Base-by-base conservation (phyloP, 2,113 vertebrate genomes). In the Zosterops hypoxanthus region DNA sequence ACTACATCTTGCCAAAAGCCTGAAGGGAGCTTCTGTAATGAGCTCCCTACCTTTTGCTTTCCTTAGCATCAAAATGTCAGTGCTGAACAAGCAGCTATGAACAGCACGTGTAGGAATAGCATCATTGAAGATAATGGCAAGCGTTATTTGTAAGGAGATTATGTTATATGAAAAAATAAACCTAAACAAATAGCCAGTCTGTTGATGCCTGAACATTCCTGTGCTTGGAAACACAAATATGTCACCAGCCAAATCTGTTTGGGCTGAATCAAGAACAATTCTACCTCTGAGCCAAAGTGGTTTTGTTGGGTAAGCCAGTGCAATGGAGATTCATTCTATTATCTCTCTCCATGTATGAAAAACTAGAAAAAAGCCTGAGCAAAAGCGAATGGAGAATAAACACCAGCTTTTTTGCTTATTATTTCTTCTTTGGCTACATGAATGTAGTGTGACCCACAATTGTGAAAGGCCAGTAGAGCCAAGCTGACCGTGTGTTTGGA, bases 1-100 rank as follows among this genome's bases (percentile, higher is more conserved):
- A 69, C 61, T 78, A 34, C 13, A 46, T 68, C 26, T 91, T 94
- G 73, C 89, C 86, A 92, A 95, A 86, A 94, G 83, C 92, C 94
- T 83, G 72, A 93, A 92, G 78, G 82, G 61, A 77, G 28, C 19
- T 94, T 82, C 60, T 85, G 44, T 70, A 84, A 84, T 75, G 72
- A 89, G 49, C 21, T 91, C 24, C 7, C 39, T 82, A 72, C 44
- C 41, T 92, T 92, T 86, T 91, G 11, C 24, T 92, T 86, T 81
- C 56, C 83, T 94, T 60, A 55, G 15, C 34, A 60, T 75, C 49
- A 59, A 86, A 88, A 88, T 84, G 68, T 70, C 72, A 78, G 34
- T 41, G 80, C 47, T 81, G 69, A 71, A 75, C 29, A 4, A 42
- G 49, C 34, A 71, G 56, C 73, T 64, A 36, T 71, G 86, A 92